phyloP scores from a whole-genome alignment of 2,113 vertebrate genomes.

The Esox niger region DNA sequence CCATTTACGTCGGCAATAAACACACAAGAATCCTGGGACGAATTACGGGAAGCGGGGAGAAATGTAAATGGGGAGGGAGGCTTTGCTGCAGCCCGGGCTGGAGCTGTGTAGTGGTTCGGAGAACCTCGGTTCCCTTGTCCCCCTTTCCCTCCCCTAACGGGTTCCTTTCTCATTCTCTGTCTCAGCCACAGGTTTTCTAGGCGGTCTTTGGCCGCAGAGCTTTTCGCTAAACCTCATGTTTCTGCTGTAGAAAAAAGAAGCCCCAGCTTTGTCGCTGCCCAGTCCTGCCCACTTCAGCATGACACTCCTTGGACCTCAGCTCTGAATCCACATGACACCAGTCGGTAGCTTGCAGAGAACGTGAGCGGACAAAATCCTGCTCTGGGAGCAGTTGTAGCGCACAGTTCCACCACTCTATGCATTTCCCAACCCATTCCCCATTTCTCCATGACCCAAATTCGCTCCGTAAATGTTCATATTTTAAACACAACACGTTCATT shows the following conservation, averaged over 20 bases:
- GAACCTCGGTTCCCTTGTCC: neutral
- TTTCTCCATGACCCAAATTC: too few relatives aligned
- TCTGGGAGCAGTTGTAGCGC: too few relatives aligned
- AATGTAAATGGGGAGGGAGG: neutral
- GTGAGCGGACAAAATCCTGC: too few relatives aligned
- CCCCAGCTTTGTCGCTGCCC: neutral
- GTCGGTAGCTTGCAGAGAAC: too few relatives aligned
- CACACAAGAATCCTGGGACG: conserved; percentile 32
- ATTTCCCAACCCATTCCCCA: too few relatives aligned
- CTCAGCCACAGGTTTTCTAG: neutral
- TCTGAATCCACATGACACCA: neutral
- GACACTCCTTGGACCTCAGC: neutral
- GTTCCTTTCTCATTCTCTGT: neutral
- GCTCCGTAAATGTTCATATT: too few relatives aligned
- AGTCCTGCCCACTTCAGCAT: neutral
- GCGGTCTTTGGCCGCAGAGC: too few relatives aligned
- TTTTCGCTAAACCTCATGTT: neutral
- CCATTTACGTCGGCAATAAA: conserved; percentile 38
- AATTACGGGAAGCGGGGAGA: neutral
- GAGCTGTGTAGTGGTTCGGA: conserved; percentile 44
- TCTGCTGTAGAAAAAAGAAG: conserved; percentile 6
- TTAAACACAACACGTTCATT: too few relatives aligned
- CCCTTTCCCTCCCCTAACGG: neutral
- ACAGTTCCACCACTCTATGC: too few relatives aligned
- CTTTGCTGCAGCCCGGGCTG: neutral